Conservation (phyloP, 2,797 vertebrate species). For the Acanthurus lineatus region DNA sequence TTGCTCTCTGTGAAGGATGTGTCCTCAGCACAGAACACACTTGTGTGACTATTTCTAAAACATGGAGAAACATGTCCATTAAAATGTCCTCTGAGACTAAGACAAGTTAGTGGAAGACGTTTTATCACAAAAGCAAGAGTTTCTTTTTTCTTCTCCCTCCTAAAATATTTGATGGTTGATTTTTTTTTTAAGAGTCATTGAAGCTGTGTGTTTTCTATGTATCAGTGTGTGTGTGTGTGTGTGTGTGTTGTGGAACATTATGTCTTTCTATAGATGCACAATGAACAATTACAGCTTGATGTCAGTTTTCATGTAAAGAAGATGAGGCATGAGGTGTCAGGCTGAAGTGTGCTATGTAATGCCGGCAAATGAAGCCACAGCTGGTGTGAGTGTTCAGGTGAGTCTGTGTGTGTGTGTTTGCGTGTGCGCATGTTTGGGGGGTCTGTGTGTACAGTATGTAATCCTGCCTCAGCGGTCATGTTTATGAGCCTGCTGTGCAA, state of each 20-base stretch:
- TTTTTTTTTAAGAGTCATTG: conserved; percentile 44
- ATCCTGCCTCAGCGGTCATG: conserved; percentile 27
- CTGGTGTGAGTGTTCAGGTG: conserved; percentile 16
- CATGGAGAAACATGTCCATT: not conserved
- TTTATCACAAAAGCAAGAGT: conserved; percentile 33
- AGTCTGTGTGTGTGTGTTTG: no score
- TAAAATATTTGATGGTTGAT: not conserved
- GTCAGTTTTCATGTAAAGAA: conserved; percentile 54
- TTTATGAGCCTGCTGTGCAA: conserved; percentile 46
- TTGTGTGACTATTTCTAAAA: not conserved
- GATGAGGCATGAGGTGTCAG: conserved; percentile 50
- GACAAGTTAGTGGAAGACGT: not conserved
- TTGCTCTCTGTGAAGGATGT: conserved; percentile 18
- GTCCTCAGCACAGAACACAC: conserved; percentile 7
- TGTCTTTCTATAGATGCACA: conserved; percentile 50
- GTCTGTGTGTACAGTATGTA: conserved; percentile 14
- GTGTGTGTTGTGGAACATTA: conserved; percentile 41
- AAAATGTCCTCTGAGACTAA: no score
- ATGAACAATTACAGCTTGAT: conserved; percentile 67
- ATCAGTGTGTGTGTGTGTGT: conserved; percentile 9
- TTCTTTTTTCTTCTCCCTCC: conserved; percentile 1
- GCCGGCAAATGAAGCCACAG: conserved; percentile 80
- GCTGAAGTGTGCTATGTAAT: conserved; percentile 71
- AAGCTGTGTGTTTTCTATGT: conserved; percentile 17
- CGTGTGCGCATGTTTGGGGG: conserved; percentile 6